A percentile compares a stretch with the other conserved stretches of the same genome.
Conservation (phyloP, 2,888 invertebrate species). For the Formica aserva region DNA sequence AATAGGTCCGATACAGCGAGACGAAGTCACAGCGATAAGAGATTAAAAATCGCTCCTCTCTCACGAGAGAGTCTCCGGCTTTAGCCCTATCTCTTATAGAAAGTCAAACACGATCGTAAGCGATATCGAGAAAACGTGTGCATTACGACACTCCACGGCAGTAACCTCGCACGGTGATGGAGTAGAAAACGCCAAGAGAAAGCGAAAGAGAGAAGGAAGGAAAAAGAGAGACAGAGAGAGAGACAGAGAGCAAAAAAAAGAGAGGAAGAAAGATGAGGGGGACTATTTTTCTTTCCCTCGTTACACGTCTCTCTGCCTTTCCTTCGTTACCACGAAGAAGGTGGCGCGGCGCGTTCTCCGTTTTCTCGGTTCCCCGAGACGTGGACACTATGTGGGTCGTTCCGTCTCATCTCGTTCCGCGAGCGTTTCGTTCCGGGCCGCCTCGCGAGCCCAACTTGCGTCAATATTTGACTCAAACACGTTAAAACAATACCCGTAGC, state of each 20-base stretch:
- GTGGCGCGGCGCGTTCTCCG: conserved; percentile 45
- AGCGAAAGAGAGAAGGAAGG: not conserved
- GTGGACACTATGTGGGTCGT: conserved; percentile 83
- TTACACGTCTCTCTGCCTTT: conserved; percentile 52
- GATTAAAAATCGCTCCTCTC: not conserved
- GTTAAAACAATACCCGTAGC: conserved; percentile 84
- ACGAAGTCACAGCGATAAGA: not conserved
- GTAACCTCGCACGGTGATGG: conserved; percentile 13
- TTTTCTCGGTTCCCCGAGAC: conserved; percentile 53
- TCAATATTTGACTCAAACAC: conserved; percentile 86
- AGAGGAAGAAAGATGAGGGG: conserved; percentile 7
- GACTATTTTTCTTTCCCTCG: conserved; percentile 64
- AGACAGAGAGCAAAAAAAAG: not conserved
- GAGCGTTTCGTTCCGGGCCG: conserved; percentile 77
- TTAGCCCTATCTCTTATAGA: not conserved
- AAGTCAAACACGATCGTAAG: conserved; percentile 40
- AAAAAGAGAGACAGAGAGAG: not conserved
- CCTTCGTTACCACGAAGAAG: conserved; percentile 69
- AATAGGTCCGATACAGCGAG: not conserved
- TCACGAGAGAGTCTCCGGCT: not conserved
- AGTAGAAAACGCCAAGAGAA: conserved; percentile 25
- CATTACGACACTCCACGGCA: conserved; percentile 31
- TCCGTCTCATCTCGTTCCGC: conserved; percentile 78
- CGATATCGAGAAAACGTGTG: conserved; percentile 44
- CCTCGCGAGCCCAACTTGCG: conserved; percentile 83